Evolutionary conservation across 2,888 invertebrate genomes (phyloP), one percentile per base, ranked within the genome.

Genomic region (Agrochola lota): DNA sequence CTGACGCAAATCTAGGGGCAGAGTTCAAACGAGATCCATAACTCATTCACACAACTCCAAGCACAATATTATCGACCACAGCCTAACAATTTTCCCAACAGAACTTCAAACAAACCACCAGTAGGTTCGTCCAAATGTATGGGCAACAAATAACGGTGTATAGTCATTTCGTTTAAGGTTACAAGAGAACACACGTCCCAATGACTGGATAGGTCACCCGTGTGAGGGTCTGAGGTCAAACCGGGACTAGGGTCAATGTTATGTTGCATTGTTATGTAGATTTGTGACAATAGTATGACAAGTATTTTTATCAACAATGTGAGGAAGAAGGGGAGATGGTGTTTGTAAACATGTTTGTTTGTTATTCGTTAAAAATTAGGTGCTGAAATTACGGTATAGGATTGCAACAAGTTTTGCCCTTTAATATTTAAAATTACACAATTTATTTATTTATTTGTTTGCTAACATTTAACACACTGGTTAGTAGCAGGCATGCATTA

Each of bases 201-300:
- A 91, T 92, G 91, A 91, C 91, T 92, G 92, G 91, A 94, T 93
- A 93, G 95, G 94, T 94, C 93, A 93, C 87, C 86, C 86, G 90
- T 92, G 93, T 91, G 91, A 86, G 87, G 91, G 92, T 90, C 91
- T 91, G 66, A 91, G 94, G 94, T 93, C 93, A 93, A 90, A 87
- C 84, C 82, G 91, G 90, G 85, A 87, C 91, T 90, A 82, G 85
- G 96, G 95, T 94, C 96, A 95, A 94, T 94, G 95, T 91, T 94
- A 93, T 94, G 94, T 92, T 94, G 94, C 90, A 94, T 95, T 96
- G 95, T 95, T 93, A 94, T 95, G 94, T 92, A 93, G 91, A 94
- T 93, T 89, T 90, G 87, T 93, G 92, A 91, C 92, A 87, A 87
- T 83, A 59, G 92, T 91, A 87, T 88, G 88, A 88, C 86, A 85